Evolutionary conservation across 53 echinoderm and acorn worm genomes (phyloP), one percentile per base, ranked within the genome.

Genomic region (Paelopatides confundens): DNA sequence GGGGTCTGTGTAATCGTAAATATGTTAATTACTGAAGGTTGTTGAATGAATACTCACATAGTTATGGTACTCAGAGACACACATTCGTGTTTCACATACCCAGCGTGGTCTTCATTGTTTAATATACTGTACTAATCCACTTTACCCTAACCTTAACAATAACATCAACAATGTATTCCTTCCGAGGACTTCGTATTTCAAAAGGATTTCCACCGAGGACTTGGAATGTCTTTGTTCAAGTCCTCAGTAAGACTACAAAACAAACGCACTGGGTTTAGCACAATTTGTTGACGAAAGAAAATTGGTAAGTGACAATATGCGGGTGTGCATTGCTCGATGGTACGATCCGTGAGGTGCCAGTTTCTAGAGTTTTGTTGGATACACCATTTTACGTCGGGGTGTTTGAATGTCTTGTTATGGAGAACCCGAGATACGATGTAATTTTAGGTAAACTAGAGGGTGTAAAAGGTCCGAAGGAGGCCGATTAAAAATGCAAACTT

Each of bases 291-390:
- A 39, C n/a, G 40, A 65, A 0, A 43, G 87, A 30, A 64, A 93
- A 68, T 85, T 76, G 21, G 64, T 74, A 15, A 84, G 85, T 23
- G 35, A 30, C 69, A 36, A 23, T n/a, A 76, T 76, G 74, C 50
- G n/a, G n/a, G 37, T 91, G 91, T 36, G 77, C 65, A 63, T 31
- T 93, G 13, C 62, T 90, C 47, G 88, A 93, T 84, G 90, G 93
- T 31, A 87, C 93, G 46, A 84, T 93, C 21, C 49, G 87, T 29
- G 35, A 76, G 23, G 70, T 87, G 33, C 84, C 84, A 13, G 85
- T 82, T 26, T 87, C 90, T 28, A 65, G 66, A 27, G 58, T 93
- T 24, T 26, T 17, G 29, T 36, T 87, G 1, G 85, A 87, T 51
- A 51, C 83, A 13, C 93, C 93, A 3, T 93, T 81, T 86, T 93